Evolutionary conservation across 1,140 invertebrate genomes (phyloP).

Genomic region (Uloborus diversus): DNA sequence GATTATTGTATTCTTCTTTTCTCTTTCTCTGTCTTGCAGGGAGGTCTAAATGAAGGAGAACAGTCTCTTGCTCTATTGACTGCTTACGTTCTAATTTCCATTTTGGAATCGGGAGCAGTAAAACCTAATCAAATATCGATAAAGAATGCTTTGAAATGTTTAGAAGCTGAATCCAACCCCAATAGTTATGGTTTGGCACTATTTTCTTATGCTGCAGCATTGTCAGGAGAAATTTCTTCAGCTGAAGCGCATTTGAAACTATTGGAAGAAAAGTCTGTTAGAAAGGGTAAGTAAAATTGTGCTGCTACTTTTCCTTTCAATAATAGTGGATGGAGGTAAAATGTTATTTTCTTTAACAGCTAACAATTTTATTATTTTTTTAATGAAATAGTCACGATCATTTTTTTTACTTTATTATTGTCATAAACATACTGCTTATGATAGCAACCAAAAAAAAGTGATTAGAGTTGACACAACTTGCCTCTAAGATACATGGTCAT

Average conservation of each 20-base stretch:
- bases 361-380: no score
- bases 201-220: constrained; percentile 30
- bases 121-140: constrained; percentile 59
- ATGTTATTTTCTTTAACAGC: no score
- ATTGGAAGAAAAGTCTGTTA: constrained; percentile 39
- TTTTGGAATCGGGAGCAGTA: constrained; percentile 70
- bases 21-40: no score
- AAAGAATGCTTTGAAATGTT: constrained; percentile 71
- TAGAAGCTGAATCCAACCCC: constrained; percentile 67
- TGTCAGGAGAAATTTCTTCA: background rate
- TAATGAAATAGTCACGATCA: no score
- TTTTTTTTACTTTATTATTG: no score
- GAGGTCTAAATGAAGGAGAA: constrained; percentile 73
- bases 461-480: no score
- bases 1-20: no score
- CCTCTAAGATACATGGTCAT: no score
- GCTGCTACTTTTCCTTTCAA: background rate
- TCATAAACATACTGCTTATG: no score
- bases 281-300: background rate
- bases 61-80: constrained; percentile 71
- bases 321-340: no score
- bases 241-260: constrained; percentile 13
- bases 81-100: constrained; percentile 74
- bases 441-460: no score
- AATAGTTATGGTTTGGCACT: constrained; percentile 60